Conservation (phyloP, 1,140 invertebrate species). For the Fopius arisanus region DNA sequence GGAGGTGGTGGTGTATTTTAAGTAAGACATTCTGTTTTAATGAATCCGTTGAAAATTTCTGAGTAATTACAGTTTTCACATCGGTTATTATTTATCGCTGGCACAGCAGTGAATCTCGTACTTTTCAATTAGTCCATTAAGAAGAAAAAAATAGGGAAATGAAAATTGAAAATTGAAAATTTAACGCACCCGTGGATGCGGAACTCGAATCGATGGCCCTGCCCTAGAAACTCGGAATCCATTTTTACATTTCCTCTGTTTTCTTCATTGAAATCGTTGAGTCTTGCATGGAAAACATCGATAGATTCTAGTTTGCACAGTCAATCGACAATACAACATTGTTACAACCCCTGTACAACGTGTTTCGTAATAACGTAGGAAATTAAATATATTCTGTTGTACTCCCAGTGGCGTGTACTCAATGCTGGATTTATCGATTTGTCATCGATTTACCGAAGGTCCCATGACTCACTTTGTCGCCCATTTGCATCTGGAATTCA, state of each 20-base stretch:
- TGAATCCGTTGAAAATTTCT: no score
- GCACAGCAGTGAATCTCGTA: no score
- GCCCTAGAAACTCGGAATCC: conserved; percentile 32
- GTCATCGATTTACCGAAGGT: neutral
- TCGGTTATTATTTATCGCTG: no score
- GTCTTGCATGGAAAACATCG: conserved; percentile 4
- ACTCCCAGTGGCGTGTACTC: neutral
- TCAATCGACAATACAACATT: conserved; percentile 9
- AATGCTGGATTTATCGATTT: conserved; percentile 2
- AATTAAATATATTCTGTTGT: neutral
- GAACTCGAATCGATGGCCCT: conserved; percentile 26
- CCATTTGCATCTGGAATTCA: neutral
- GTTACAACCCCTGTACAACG: neutral
- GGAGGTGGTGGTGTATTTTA: no score
- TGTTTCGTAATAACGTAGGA: conserved; percentile 10
- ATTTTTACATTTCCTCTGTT: neutral
- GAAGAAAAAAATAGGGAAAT: neutral
- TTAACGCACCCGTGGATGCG: neutral
- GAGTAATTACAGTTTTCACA: no score
- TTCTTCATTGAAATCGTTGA: conserved; percentile 31
- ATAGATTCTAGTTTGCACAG: conserved; percentile 7
- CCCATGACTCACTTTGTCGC: neutral
- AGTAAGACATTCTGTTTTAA: no score
- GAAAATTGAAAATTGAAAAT: neutral
- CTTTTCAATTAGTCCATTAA: neutral